Evolutionary conservation across 2,113 vertebrate species (phyloP).

Genomic region (Cygnus buccinator): DNA sequence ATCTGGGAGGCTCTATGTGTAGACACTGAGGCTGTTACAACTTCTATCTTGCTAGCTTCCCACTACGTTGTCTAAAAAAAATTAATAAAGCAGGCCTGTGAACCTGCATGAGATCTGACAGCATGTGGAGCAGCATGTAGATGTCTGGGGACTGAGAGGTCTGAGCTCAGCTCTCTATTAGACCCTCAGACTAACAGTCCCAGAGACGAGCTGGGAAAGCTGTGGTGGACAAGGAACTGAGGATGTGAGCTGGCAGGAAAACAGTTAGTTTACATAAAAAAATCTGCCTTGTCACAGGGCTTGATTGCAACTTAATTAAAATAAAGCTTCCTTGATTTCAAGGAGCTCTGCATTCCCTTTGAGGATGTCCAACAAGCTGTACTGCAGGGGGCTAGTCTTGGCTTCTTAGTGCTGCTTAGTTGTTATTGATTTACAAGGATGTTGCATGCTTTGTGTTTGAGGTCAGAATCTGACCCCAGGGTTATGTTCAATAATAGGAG

Average conservation of each 20-base stretch:
- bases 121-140: not conserved
- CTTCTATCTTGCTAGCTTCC: not conserved
- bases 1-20: not conserved
- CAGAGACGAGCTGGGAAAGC: not conserved
- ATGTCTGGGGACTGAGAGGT: not conserved
- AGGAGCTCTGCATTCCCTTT: not conserved
- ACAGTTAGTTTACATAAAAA: not conserved
- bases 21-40: not conserved
- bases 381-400: not conserved
- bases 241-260: not conserved
- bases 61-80: not conserved
- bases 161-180: not conserved
- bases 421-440: slow-evolving; percentile 26
- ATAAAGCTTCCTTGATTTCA: not conserved
- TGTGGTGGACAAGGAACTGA: not conserved
- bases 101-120: not conserved
- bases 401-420: not conserved
- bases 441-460: not conserved
- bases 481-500: not conserved
- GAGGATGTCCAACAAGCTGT: not conserved
- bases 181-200: not conserved
- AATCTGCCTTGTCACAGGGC: not conserved
- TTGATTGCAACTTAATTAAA: not conserved
- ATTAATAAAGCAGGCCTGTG: not conserved
- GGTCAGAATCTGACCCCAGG: slow-evolving; percentile 24